phyloP scores from a whole-genome alignment of 2,113 vertebrate genomes.

The Limanda limanda region DNA sequence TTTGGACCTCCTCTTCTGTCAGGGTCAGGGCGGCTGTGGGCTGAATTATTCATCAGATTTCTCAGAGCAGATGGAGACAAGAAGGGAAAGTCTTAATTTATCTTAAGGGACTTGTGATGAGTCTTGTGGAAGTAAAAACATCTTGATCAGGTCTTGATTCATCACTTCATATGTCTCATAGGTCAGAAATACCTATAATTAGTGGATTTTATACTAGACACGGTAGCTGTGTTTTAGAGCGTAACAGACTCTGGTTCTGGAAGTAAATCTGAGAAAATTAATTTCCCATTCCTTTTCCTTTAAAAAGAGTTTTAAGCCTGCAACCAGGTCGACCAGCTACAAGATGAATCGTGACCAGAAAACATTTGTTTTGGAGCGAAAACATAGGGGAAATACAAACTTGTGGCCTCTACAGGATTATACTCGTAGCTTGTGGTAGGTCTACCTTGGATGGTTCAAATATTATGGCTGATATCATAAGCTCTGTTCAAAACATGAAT shows the following conservation, averaged over 20 bases:
- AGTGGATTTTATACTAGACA: neutral
- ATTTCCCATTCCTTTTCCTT: too few species aligned
- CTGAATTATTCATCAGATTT: neutral
- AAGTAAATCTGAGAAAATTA: too few species aligned
- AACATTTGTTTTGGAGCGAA: neutral
- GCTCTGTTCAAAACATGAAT: too few species aligned
- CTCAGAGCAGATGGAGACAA: neutral
- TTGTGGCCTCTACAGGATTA: too few species aligned
- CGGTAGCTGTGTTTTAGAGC: neutral
- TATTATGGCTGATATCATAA: too few species aligned
- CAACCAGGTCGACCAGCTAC: neutral
- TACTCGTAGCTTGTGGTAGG: too few species aligned
- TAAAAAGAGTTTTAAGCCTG: too few species aligned
- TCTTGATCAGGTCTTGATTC: neutral
- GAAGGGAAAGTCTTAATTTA: neutral
- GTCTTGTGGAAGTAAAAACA: neutral
- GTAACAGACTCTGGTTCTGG: neutral
- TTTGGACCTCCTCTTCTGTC: constrained; percentile 33
- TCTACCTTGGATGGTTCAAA: too few species aligned
- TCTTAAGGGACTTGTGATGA: neutral
- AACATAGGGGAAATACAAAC: neutral
- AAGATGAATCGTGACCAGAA: neutral
- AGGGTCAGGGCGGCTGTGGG: constrained; percentile 14
- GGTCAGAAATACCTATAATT: neutral
- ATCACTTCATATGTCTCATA: neutral